These are phyloP conservation scores for Odontocerum albicorne DNA, from an alignment of 2,888 invertebrate genomes.

Conservation along the genomic window DNA sequence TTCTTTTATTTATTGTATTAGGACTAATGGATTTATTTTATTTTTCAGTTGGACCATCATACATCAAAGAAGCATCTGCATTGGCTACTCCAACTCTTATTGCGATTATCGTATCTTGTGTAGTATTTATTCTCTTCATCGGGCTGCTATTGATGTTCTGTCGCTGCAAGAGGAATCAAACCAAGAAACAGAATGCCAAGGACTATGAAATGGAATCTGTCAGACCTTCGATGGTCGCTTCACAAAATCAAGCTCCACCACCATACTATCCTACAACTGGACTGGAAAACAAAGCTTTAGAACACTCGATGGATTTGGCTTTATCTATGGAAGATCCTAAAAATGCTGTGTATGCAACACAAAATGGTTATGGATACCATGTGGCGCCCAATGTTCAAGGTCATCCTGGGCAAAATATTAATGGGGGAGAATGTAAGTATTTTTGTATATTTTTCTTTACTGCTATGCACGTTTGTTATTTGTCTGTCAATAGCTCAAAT, in stretches of 20 bases:
- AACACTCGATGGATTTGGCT: constrained; percentile 85
- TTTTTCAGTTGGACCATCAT: constrained; percentile 72
- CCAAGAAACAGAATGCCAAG: constrained; percentile 81
- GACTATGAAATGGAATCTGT: constrained; percentile 91
- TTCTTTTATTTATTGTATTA: background rate
- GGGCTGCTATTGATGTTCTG: constrained; percentile 81
- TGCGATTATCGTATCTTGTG: constrained; percentile 76
- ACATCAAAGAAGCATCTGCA: constrained; percentile 76
- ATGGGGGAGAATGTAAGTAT: constrained; percentile 77
- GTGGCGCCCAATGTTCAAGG: constrained; percentile 69
- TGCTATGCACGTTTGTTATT: background rate
- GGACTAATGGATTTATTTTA: too few species aligned
- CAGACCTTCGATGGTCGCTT: constrained; percentile 81
- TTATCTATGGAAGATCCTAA: constrained; percentile 84
- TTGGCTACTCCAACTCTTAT: constrained; percentile 77
- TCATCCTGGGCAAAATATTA: constrained; percentile 66
- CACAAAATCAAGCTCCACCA: constrained; percentile 84
- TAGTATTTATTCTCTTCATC: constrained; percentile 77
- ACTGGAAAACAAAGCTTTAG: constrained; percentile 89
- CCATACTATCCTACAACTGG: constrained; percentile 88
- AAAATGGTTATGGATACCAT: constrained; percentile 85
- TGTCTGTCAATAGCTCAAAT: background rate
- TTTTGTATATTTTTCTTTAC: constrained; percentile 15
- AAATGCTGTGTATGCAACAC: constrained; percentile 79
- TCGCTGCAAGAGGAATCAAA: constrained; percentile 78